Conservation (phyloP, 2,797 vertebrate genomes). For the Lacerta viridis region DNA sequence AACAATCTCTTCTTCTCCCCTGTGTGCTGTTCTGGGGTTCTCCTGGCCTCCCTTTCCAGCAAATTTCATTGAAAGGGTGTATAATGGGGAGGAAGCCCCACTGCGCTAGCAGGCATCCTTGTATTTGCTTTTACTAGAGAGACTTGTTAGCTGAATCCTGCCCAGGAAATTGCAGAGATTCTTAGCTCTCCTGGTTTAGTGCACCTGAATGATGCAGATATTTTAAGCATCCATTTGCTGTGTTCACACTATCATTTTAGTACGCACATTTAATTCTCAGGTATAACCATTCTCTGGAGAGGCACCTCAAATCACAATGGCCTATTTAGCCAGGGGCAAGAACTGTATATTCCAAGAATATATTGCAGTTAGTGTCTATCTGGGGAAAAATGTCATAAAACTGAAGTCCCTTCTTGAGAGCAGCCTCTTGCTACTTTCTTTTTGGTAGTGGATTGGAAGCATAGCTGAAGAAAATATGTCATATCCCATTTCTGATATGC, state of each 20-base stretch:
- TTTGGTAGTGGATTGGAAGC: not conserved
- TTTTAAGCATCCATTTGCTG: not conserved
- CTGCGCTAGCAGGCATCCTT: too few species aligned
- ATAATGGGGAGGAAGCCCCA: too few species aligned
- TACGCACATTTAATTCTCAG: not conserved
- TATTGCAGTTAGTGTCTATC: not conserved
- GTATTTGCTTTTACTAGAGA: too few species aligned
- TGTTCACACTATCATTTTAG: not conserved
- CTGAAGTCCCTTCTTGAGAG: not conserved
- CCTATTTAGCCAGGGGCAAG: not conserved
- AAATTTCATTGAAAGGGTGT: too few species aligned
- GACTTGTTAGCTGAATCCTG: not conserved
- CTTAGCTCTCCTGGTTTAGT: not conserved
- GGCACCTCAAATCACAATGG: not conserved
- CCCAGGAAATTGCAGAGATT: not conserved
- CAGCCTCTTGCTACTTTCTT: not conserved
- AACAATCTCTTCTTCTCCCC: too few species aligned
- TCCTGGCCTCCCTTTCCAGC: too few species aligned
- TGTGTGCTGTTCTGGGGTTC: too few species aligned
- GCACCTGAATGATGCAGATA: not conserved
- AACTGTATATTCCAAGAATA: not conserved
- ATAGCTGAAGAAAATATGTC: not conserved
- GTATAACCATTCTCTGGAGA: not conserved
- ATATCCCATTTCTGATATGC: not conserved
- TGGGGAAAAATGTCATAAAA: not conserved